Percentiles rank a stretch among this genome's conserved stretches.
Conservation (phyloP, 2,113 vertebrate species). For the Callipepla californica region DNA sequence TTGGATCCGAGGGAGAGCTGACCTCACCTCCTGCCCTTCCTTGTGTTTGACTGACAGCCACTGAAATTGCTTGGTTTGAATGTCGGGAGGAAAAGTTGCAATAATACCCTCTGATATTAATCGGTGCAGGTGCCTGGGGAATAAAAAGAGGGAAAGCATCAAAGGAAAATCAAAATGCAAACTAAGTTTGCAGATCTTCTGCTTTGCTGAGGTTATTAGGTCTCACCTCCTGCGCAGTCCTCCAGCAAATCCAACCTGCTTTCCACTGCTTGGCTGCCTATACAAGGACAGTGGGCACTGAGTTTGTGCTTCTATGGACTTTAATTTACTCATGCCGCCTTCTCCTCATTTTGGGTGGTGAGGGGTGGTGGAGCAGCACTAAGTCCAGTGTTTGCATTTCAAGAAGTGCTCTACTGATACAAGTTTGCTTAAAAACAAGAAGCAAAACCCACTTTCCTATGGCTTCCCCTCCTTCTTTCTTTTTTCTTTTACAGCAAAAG, state of each 20-base stretch:
- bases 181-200: neutral
- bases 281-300: fast-evolving
- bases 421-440: neutral
- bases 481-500: neutral
- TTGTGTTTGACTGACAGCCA: neutral
- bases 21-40: neutral
- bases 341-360: neutral
- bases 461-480: neutral
- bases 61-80: neutral
- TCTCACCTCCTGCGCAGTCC: neutral
- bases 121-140: neutral
- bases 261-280: neutral
- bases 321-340: neutral
- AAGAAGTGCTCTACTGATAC: too few species aligned
- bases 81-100: neutral
- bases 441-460: neutral
- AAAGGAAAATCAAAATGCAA: neutral
- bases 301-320: fast-evolving
- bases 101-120: neutral
- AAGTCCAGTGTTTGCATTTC: neutral
- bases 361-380: neutral
- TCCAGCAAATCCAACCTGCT: neutral
- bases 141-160: neutral
- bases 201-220: neutral
- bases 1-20: neutral